phyloP scores from a whole-genome alignment of 2,888 invertebrate species.

The Ochropleura leucogaster region DNA sequence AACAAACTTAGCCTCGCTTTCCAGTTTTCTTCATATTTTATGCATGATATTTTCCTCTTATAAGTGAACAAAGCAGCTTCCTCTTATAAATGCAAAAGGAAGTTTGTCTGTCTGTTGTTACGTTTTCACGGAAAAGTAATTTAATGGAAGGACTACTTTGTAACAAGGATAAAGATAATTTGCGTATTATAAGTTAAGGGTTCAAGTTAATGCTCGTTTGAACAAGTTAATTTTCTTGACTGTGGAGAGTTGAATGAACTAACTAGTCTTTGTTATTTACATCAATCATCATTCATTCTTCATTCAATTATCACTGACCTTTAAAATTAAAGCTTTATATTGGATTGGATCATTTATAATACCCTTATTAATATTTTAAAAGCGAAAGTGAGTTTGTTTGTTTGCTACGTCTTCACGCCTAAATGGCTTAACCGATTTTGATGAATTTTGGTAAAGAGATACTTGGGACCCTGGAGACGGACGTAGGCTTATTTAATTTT shows the following conservation, averaged over 20 bases:
- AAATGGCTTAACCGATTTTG: too few species aligned
- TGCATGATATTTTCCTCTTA: conserved; percentile 34
- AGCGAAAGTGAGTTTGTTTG: too few species aligned
- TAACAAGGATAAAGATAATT: conserved; percentile 18
- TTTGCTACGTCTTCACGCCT: too few species aligned
- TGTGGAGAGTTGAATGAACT: neutral
- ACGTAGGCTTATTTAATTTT: too few species aligned
- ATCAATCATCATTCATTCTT: neutral
- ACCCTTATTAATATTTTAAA: too few species aligned
- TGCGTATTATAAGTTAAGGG: neutral
- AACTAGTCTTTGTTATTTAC: too few species aligned
- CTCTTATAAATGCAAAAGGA: conserved; percentile 29
- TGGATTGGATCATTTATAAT: too few species aligned
- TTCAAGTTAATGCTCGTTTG: neutral
- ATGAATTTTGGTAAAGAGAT: too few species aligned
- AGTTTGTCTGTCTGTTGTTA: conserved; percentile 26
- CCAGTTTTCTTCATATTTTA: conserved; percentile 39
- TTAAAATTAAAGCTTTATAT: too few species aligned
- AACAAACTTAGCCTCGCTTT: conserved; percentile 19
- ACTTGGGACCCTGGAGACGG: too few species aligned
- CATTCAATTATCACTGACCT: too few species aligned
- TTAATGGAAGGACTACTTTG: conserved; percentile 13
- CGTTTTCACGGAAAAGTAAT: conserved; percentile 12
- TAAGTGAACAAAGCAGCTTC: conserved; percentile 24
- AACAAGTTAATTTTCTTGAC: neutral